Conservation (phyloP, 1,140 invertebrate genomes). For the Drosophila saltans region DNA sequence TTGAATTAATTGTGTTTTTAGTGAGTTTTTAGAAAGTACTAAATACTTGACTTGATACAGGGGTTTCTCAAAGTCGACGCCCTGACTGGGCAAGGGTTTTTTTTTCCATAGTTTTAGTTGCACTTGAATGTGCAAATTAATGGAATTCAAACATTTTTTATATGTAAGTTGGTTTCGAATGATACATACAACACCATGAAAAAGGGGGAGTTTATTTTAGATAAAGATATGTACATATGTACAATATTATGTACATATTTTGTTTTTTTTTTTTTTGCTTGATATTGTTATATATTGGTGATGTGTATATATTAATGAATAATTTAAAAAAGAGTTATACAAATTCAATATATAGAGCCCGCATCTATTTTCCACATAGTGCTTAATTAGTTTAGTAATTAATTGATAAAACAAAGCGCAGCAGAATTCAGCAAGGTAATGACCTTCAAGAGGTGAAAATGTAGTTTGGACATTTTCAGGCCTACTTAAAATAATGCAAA, state of each 20-base stretch:
- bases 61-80: background rate
- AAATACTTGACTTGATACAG: background rate
- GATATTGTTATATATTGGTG: background rate
- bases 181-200: background rate
- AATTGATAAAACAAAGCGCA: background rate
- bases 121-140: conserved; percentile 1
- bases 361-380: background rate
- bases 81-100: background rate
- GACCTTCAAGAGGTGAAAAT: background rate
- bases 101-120: background rate
- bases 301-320: background rate
- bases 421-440: background rate
- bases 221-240: background rate
- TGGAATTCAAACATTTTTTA: conserved; percentile 3
- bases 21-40: background rate
- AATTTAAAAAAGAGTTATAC: background rate
- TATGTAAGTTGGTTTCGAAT: background rate
- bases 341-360: background rate
- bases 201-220: background rate
- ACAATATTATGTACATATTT: background rate
- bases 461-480: background rate
- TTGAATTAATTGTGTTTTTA: background rate
- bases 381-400: conserved; percentile 10
- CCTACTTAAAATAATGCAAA: conserved; percentile 10
- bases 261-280: background rate